Evolutionary conservation across 1,140 invertebrate species (phyloP).

Genomic region (Orius insidiosus): DNA sequence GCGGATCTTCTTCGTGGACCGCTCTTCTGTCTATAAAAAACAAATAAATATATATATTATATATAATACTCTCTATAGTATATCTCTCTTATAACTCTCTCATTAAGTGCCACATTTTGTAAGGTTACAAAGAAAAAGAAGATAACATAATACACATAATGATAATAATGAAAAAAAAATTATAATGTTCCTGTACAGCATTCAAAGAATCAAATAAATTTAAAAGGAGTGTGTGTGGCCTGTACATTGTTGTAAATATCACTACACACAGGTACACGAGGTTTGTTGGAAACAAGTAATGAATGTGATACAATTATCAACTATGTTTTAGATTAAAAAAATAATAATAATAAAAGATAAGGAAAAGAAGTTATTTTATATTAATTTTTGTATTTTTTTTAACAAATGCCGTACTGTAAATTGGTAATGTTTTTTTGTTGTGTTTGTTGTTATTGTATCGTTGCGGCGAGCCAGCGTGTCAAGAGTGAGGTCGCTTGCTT

Average conservation of each 20-base stretch:
- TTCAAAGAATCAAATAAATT: constrained; percentile 18
- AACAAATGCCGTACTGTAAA: constrained; percentile 12
- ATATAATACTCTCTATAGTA: constrained; percentile 18
- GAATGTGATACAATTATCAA: constrained; percentile 22
- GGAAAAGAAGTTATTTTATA: constrained; percentile 16
- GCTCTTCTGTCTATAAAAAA: constrained; percentile 13
- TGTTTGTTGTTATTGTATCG: constrained; percentile 17
- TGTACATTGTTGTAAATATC: constrained; percentile 17
- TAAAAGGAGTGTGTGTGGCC: constrained; percentile 14
- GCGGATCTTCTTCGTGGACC: constrained; percentile 2
- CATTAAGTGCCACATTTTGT: constrained; percentile 22
- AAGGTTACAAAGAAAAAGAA: constrained; percentile 17
- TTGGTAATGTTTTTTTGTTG: constrained; percentile 14
- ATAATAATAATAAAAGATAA: constrained; percentile 1
- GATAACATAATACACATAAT: constrained; percentile 18
- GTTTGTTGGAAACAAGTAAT: constrained; percentile 19
- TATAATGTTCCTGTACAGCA: constrained; percentile 21
- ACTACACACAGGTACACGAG: constrained; percentile 14
- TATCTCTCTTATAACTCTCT: constrained; percentile 17
- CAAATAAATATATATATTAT: constrained; percentile 11
- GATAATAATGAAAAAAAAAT: constrained; percentile 16
- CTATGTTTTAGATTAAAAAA: constrained; percentile 15
- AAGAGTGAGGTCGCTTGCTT: constrained; percentile 21
- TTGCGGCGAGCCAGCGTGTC: constrained; percentile 16
- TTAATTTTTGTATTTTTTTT: constrained; percentile 19